phyloP scores from a whole-genome alignment of 2,797 vertebrate species.

The Myotis daubentonii region DNA sequence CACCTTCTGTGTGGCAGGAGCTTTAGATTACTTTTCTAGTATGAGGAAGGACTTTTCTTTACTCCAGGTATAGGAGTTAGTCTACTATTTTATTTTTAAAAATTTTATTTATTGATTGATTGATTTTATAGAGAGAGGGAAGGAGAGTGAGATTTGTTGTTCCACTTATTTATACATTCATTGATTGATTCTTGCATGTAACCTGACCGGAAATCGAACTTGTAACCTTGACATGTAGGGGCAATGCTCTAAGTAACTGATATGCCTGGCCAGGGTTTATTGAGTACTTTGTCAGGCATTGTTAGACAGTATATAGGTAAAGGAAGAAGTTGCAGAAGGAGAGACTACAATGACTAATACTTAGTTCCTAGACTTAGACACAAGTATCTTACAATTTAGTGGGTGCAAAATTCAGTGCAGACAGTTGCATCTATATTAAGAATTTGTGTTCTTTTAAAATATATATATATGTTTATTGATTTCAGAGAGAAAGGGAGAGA shows the following conservation, averaged over 20 bases:
- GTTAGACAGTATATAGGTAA: background rate
- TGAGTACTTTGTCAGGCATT: background rate
- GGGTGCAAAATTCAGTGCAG: background rate
- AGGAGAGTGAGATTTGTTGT: background rate
- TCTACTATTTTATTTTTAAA: background rate
- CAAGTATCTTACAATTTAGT: slow-evolving; percentile 13
- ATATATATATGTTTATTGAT: no score
- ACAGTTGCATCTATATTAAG: background rate
- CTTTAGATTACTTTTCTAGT: slow-evolving; percentile 16
- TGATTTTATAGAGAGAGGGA: background rate
- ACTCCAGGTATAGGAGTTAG: background rate
- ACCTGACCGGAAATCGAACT: background rate
- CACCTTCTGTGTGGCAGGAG: background rate
- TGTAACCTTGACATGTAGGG: background rate
- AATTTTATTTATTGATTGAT: background rate
- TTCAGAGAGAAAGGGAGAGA: no score
- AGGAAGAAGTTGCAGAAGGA: background rate
- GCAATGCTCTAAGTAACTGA: background rate
- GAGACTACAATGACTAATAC: background rate
- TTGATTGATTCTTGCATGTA: background rate
- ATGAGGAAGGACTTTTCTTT: background rate
- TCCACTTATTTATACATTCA: no score
- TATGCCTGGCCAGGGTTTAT: background rate
- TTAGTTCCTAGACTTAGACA: background rate
- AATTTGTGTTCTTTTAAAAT: background rate